These are phyloP conservation scores for Melieria picta DNA, from an alignment of 2,888 invertebrate genomes.

Conservation along the genomic window DNA sequence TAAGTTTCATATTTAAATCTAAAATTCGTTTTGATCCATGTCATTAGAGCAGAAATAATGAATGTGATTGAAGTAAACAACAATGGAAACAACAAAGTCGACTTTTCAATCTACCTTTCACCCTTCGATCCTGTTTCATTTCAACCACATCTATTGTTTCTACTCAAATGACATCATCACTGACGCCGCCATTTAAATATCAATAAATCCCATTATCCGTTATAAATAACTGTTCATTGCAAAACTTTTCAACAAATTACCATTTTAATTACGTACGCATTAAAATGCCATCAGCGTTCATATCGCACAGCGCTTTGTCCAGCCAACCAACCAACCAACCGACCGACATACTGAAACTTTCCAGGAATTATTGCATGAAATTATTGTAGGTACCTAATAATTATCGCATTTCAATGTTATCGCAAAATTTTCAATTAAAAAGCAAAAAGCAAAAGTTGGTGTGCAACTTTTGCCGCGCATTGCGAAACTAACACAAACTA, in stretches of 20 bases:
- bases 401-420: conserved; percentile 15
- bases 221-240: background rate
- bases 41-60: too few species aligned
- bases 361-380: background rate
- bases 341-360: conserved; percentile 2
- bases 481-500: conserved; percentile 4
- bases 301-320: too few species aligned
- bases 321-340: too few species aligned
- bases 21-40: too few species aligned
- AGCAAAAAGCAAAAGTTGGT: conserved; percentile 22
- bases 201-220: background rate
- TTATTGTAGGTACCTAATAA: background rate
- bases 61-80: too few species aligned
- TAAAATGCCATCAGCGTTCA: conserved; percentile 53
- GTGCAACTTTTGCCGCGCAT: conserved; percentile 15
- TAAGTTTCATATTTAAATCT: too few species aligned
- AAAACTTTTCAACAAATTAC: conserved; percentile 53
- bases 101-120: too few species aligned
- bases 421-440: conserved; percentile 28
- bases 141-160: too few species aligned
- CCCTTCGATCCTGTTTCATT: too few species aligned
- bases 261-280: conserved; percentile 60
- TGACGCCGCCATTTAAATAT: background rate
- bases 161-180: too few species aligned
- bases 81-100: too few species aligned